Percentiles rank a stretch among this genome's conserved stretches.
phyloP scores from a whole-genome alignment of 2,113 vertebrate genomes.

The Tauraco erythrolophus region DNA sequence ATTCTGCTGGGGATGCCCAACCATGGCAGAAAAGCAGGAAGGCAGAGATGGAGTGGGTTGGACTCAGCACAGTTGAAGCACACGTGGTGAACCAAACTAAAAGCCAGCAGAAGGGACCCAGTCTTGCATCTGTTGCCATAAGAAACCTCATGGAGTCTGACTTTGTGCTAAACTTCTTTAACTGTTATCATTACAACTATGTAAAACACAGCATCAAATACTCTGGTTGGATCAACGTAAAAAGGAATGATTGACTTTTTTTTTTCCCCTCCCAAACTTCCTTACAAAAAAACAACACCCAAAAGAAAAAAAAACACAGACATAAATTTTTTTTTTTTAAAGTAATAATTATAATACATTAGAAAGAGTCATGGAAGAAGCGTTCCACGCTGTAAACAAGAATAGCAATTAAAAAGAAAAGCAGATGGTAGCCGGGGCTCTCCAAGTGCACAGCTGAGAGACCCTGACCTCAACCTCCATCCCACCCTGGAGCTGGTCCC shows the following conservation, averaged over 20 bases:
- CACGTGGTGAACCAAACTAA: background rate
- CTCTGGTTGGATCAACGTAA: background rate
- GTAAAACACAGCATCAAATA: conserved; percentile 42
- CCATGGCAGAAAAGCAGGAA: background rate
- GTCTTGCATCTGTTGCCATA: background rate
- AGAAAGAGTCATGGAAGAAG: conserved; percentile 28
- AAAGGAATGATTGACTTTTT: background rate
- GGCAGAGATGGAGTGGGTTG: background rate
- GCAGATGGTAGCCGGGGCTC: background rate
- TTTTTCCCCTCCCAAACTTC: no score
- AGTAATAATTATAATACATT: conserved; percentile 52
- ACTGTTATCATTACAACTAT: background rate
- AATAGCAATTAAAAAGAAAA: conserved; percentile 33
- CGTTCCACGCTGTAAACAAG: conserved; percentile 59
- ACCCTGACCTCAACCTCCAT: background rate
- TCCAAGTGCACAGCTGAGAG: background rate
- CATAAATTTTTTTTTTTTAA: background rate
- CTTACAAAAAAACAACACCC: no score
- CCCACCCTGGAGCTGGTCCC: background rate
- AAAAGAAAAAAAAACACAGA: background rate
- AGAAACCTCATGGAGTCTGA: background rate
- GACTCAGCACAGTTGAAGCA: background rate
- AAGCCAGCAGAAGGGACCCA: background rate
- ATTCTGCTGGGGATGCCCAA: background rate
- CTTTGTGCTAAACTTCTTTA: conserved; percentile 25